Percentiles rank a stretch among this genome's conserved stretches.
phyloP scores from a whole-genome alignment of 2,888 invertebrate genomes.

The Callosobruchus maculatus region DNA sequence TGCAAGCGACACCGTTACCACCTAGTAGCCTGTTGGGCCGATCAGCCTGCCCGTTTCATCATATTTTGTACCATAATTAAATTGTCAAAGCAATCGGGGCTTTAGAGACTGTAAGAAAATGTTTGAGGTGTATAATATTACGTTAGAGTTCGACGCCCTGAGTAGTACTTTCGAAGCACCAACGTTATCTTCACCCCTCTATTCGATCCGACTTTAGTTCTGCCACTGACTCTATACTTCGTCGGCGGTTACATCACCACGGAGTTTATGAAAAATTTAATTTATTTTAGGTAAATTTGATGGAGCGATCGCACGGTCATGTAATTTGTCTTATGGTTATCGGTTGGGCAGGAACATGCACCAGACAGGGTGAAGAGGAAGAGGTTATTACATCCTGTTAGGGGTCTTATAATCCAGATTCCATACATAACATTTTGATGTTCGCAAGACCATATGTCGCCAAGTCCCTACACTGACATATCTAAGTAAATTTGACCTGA shows the following conservation, averaged over 20 bases:
- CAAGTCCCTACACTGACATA: too few relatives aligned
- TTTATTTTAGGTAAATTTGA: neutral
- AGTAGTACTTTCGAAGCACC: too few relatives aligned
- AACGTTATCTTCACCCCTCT: neutral
- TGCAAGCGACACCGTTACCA: too few relatives aligned
- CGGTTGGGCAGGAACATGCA: neutral
- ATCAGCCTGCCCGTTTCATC: too few relatives aligned
- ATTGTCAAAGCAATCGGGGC: too few relatives aligned
- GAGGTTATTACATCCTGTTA: neutral
- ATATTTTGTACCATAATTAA: too few relatives aligned
- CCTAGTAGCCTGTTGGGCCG: too few relatives aligned
- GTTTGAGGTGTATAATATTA: too few relatives aligned
- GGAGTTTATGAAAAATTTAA: neutral
- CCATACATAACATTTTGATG: neutral
- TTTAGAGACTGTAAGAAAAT: too few relatives aligned
- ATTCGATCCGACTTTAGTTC: neutral
- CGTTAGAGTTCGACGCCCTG: too few relatives aligned
- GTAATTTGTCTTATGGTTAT: neutral
- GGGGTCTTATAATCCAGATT: neutral
- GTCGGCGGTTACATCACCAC: neutral
- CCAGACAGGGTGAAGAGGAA: neutral
- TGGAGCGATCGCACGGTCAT: neutral
- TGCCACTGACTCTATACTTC: neutral
- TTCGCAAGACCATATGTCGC: neutral
- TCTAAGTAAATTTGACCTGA: too few relatives aligned